Percentiles rank a stretch among this genome's conserved stretches.
phyloP scores from a whole-genome alignment of 2,888 invertebrate species.

The Tortricodes alternella region DNA sequence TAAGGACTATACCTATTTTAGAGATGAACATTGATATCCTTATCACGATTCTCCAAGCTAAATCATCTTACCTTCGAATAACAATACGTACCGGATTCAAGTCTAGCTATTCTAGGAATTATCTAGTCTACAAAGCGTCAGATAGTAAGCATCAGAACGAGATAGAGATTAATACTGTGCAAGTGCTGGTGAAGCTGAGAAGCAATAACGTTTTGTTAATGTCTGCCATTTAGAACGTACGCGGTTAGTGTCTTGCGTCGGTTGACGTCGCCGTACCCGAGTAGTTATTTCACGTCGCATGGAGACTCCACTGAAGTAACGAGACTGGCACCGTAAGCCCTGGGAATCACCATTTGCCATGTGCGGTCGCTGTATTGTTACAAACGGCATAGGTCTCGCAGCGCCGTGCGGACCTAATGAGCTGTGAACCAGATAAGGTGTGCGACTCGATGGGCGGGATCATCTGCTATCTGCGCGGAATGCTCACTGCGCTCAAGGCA shows the following conservation, averaged over 20 bases:
- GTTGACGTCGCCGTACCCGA: conserved; percentile 57
- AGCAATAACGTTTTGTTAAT: conserved; percentile 79
- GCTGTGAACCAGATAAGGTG: conserved; percentile 84
- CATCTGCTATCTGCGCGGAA: conserved; percentile 67
- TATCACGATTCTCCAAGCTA: conserved; percentile 26
- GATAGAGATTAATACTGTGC: conserved; percentile 75
- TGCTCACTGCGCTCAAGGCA: conserved; percentile 58
- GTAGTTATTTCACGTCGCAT: conserved; percentile 59
- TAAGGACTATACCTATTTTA: neutral
- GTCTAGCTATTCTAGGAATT: conserved; percentile 57
- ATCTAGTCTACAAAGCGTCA: conserved; percentile 54
- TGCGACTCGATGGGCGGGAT: conserved; percentile 67
- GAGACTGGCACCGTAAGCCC: conserved; percentile 66
- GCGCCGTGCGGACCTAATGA: conserved; percentile 76
- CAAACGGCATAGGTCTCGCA: conserved; percentile 73
- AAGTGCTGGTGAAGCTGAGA: conserved; percentile 70
- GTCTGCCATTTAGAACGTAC: conserved; percentile 74
- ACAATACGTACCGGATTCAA: conserved; percentile 43
- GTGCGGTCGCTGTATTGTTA: conserved; percentile 74
- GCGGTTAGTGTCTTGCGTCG: conserved; percentile 70
- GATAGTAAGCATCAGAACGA: conserved; percentile 57
- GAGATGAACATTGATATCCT: neutral
- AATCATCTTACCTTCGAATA: conserved; percentile 37
- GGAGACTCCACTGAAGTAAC: conserved; percentile 53
- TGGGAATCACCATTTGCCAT: conserved; percentile 71